phyloP scores from a whole-genome alignment of 2,797 vertebrate genomes.

The Orientallactaga sibirica region DNA sequence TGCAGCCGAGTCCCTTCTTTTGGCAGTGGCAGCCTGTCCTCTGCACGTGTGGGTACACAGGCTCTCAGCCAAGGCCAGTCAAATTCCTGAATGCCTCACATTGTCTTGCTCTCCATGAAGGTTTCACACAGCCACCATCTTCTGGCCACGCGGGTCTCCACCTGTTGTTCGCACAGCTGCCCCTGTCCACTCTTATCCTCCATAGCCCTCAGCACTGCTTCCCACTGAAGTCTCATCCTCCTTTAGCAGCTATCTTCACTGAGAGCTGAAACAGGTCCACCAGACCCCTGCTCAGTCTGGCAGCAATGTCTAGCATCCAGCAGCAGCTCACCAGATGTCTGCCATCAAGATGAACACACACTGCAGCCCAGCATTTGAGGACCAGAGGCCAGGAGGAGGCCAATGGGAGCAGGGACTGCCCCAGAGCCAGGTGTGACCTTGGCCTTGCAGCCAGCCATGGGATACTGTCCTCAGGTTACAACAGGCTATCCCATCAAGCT shows the following conservation, averaged over 20 bases:
- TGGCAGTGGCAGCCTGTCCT: neutral
- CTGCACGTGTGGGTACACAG: neutral
- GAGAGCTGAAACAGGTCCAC: neutral
- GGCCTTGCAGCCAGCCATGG: neutral
- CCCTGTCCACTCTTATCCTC: neutral
- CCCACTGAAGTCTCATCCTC: accelerated
- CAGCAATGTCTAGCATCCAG: neutral
- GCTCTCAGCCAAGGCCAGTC: neutral
- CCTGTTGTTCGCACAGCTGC: too few species aligned
- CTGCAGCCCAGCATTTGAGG: neutral
- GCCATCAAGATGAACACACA: neutral
- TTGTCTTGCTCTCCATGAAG: neutral
- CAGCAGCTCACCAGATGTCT: neutral
- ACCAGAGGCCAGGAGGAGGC: neutral
- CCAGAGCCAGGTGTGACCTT: neutral
- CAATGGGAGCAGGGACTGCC: too few species aligned
- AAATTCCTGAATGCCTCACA: neutral
- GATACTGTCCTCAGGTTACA: neutral
- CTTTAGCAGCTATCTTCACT: neutral
- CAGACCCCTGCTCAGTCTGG: neutral
- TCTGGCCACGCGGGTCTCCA: neutral
- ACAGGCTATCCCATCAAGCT: neutral
- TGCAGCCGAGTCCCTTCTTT: too few species aligned
- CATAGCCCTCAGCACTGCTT: too few species aligned
- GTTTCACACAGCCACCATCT: neutral